Conservation (phyloP, 2,113 vertebrate genomes). For the Psilopogon haemacephalus region DNA sequence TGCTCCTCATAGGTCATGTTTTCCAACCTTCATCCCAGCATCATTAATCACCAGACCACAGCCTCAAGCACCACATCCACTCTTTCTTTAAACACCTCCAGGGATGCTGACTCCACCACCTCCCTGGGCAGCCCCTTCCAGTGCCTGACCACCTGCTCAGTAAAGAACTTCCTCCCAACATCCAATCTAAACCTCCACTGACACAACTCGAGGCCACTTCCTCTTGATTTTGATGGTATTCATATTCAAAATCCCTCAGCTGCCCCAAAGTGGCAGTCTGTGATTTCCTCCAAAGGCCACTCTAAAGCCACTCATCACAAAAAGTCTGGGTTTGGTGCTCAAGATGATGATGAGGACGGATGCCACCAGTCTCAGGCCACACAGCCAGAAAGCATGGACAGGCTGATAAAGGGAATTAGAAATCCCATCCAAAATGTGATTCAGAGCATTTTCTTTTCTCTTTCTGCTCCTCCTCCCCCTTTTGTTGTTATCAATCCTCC, state of each 20-base stretch:
- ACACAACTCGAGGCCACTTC: too few species aligned
- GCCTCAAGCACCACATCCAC: too few species aligned
- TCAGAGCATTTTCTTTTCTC: background rate
- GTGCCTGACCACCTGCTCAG: too few species aligned
- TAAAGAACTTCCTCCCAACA: too few species aligned
- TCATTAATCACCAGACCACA: too few species aligned
- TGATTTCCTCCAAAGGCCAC: background rate
- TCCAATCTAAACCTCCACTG: too few species aligned
- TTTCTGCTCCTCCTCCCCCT: conserved; percentile 14
- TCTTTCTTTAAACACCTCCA: too few species aligned
- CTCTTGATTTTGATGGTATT: background rate
- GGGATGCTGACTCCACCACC: too few species aligned
- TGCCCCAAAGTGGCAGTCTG: background rate
- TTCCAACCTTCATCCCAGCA: too few species aligned
- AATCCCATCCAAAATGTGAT: background rate
- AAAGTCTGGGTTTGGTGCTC: background rate
- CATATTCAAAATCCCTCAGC: background rate
- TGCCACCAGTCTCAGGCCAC: background rate
- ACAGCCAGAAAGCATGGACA: fast-evolving
- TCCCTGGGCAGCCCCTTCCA: too few species aligned
- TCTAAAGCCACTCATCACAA: background rate
- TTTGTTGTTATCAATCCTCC: background rate
- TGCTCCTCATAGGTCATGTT: too few species aligned
- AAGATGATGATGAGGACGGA: background rate
- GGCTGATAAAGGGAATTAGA: background rate